Conservation (phyloP, 2,888 invertebrate genomes). For the Melikaiella ostensackeni region DNA sequence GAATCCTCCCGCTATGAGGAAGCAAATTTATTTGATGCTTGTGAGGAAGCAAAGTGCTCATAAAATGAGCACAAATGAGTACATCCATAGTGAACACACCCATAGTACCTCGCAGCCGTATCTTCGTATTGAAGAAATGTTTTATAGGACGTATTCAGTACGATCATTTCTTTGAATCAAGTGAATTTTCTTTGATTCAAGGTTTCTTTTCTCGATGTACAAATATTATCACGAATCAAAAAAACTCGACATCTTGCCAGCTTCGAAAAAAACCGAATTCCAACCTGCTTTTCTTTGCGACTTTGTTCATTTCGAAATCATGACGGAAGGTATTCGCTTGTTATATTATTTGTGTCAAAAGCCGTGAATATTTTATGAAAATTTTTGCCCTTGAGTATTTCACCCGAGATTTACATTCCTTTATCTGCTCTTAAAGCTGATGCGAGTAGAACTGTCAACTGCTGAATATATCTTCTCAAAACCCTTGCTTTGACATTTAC, state of each 20-base stretch:
- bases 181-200: no score
- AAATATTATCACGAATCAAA: neutral
- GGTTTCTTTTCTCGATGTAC: no score
- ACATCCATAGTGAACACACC: no score
- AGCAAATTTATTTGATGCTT: no score
- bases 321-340: constrained; percentile 4
- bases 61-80: no score
- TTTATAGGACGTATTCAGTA: no score
- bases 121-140: no score
- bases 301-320: constrained; percentile 19
- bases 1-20: no score
- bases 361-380: constrained; percentile 31
- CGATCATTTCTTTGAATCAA: no score
- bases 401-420: neutral
- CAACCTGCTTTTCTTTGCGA: neutral
- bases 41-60: no score
- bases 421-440: neutral
- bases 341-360: neutral
- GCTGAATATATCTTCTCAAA: neutral
- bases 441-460: neutral
- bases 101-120: no score
- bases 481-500: neutral
- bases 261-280: neutral
- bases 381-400: constrained; percentile 1
- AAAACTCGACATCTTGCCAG: neutral